Evolutionary conservation across 2,113 vertebrate genomes (phyloP).

Genomic region (Tylochromis polylepis): DNA sequence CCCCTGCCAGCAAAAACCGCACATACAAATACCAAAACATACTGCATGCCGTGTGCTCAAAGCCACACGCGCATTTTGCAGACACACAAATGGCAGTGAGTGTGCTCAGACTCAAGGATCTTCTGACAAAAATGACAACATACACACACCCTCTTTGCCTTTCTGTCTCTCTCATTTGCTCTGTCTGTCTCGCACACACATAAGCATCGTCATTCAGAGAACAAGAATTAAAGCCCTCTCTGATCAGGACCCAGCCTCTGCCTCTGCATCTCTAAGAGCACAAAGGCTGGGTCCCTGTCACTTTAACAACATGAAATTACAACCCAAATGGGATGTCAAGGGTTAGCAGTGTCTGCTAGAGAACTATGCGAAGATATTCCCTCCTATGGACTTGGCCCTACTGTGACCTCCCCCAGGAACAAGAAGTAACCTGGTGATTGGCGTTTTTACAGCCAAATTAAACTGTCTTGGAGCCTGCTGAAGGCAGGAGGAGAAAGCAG

Average conservation of each 20-base stretch:
- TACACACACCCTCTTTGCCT: not conserved
- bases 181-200: not conserved
- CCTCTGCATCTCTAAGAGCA: constrained; percentile 60
- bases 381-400: constrained; percentile 87
- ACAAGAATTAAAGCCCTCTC: constrained; percentile 50
- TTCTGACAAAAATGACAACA: not conserved
- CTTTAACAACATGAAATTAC: constrained; percentile 89
- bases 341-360: constrained; percentile 78
- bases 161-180: not conserved
- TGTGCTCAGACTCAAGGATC: not conserved
- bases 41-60: not conserved
- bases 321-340: constrained; percentile 84
- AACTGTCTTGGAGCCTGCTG: constrained; percentile 76
- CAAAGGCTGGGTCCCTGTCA: constrained; percentile 80
- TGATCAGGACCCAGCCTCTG: constrained; percentile 52
- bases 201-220: not conserved
- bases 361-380: constrained; percentile 83
- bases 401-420: constrained; percentile 77
- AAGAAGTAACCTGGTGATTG: constrained; percentile 83
- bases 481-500: constrained; percentile 77
- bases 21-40: constrained; percentile 33
- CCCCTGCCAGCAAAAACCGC: constrained; percentile 15
- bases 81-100: not conserved
- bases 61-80: not conserved
- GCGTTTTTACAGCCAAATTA: constrained; percentile 90